Evolutionary conservation across 2,113 vertebrate genomes (phyloP), one percentile per base, ranked within the genome.

Genomic region (Charina bottae): DNA sequence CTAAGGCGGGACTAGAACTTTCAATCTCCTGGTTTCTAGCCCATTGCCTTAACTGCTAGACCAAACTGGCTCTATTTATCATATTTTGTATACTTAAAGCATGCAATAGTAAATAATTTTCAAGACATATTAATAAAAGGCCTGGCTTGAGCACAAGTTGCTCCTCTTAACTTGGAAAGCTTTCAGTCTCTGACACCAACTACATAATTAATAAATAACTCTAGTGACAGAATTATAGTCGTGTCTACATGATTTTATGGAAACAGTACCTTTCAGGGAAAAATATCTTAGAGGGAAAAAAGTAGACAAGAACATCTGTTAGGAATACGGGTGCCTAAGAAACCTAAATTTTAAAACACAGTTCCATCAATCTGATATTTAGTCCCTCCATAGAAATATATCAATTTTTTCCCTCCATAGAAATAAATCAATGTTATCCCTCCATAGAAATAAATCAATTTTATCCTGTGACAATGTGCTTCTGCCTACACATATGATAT

Each of bases 191-290:
- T 26, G 0, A 0, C 13, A 42, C 42, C 42, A 26, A 33, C 64
- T 93, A 28, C 42, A 55, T 68, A 94, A 90, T 89, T 58, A 94
- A 90, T 89, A 93, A 88, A 62, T 49, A 62, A 6, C 89, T 92
- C 56, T 59, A 90, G 11, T 94, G 62, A 84, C 23, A 42, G 0
- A 1, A n/a, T 19, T 87, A 17, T 0, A 0, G 5, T 93, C 58
- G 2, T 13, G 37, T 90, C 46, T 23, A 64, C 53, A 72, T 26
- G 54, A 0, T 0, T 59, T 93, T 89, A 56, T 91, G 59, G 92
- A 92, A 53, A 37, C 11, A 93, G 58, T 46, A 72, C 54, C 0
- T 84, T 33, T n/a, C 3, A 54, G 21, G 83, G 8, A 26, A 87
- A 33, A 94, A 83, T 4, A 83, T 0, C 64, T 0, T 28, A 17